Evolutionary conservation across 1,140 invertebrate genomes (phyloP).

Genomic region (Heliconius nattereri): DNA sequence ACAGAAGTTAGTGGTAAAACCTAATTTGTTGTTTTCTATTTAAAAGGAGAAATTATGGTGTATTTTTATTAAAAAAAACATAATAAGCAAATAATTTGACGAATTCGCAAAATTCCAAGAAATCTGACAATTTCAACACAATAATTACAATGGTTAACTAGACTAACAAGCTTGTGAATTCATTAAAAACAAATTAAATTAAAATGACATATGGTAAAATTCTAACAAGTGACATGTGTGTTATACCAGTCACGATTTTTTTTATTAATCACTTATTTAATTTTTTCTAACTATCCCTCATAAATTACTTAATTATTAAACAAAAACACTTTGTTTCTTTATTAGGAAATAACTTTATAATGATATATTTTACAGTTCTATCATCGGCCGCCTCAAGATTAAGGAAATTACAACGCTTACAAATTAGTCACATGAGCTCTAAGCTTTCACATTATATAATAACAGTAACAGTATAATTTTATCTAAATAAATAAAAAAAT

Average conservation of each 20-base stretch:
- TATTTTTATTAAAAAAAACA: not conserved
- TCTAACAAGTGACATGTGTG: conserved; percentile 8
- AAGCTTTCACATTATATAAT: too few species aligned
- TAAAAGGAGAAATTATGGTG: not conserved
- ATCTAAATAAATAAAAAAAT: too few species aligned
- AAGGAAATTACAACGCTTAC: too few species aligned
- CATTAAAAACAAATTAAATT: conserved; percentile 13
- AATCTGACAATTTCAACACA: not conserved
- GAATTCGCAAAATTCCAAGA: not conserved
- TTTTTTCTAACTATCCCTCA: not conserved
- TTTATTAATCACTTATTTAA: not conserved
- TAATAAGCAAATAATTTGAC: conserved; percentile 1
- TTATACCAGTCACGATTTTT: conserved; percentile 6
- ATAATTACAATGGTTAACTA: not conserved
- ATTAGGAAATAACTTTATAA: too few species aligned
- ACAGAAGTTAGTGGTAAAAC: conserved; percentile 4
- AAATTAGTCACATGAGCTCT: too few species aligned
- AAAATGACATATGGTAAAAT: conserved; percentile 10
- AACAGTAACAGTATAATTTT: too few species aligned
- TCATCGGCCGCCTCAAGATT: too few species aligned
- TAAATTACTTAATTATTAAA: not conserved
- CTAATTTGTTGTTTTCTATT: conserved; percentile 2
- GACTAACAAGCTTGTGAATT: not conserved
- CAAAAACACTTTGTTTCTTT: too few species aligned
- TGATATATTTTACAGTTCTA: too few species aligned